Base-by-base conservation (phyloP, 2,888 invertebrate genomes). In the Erannis defoliaria region DNA sequence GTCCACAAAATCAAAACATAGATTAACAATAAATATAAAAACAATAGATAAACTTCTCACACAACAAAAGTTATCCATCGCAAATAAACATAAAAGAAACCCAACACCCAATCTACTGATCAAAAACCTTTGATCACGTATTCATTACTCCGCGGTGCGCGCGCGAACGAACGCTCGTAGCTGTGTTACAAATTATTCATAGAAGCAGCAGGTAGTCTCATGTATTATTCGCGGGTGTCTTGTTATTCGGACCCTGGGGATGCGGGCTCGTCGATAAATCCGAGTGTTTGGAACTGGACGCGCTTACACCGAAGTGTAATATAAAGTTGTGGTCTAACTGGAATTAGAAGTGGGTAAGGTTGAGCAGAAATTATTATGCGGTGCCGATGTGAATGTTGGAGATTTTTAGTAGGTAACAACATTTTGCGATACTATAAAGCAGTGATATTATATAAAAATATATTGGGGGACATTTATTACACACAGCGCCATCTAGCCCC, bases 221-320 rank as follows among this genome's bases (percentile, higher is more conserved):
- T 70, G 67, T 62, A 67, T 67, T 68, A 70, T 70, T 70, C 62
- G 64, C n/a, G 45, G 43, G 33, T 70, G 67, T 70, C 70, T 68
- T 70, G 67, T 70, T 70, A 66, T 60, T 62, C 65, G 65, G 65
- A 66, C 65, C 50, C 56, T 33, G 37, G 60, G 63, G 56, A 65
- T 57, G 40, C 26, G 51, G 53, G 64, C 38, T 53, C 38, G 59
- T 60, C 64, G 49, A 64, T 64, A 63, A 63, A 66, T 63, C 57
- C 60, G 45, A 29, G 40, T 55, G 45, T 46, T 53, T 46, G 62
- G 56, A 16, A 19, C 21, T 18, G 21, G 37, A 0, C 18, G 45
- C 14, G 8, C 53, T 66, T 49, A 63, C 60, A 66, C 61, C 43
- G 54, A 18, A n/a, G 29, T 9, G 62, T 42, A 53, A n/a, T n/a